These are phyloP conservation scores for Lepeophtheirus salmonis DNA, from an alignment of 1,140 invertebrate species.

Conservation along the genomic window DNA sequence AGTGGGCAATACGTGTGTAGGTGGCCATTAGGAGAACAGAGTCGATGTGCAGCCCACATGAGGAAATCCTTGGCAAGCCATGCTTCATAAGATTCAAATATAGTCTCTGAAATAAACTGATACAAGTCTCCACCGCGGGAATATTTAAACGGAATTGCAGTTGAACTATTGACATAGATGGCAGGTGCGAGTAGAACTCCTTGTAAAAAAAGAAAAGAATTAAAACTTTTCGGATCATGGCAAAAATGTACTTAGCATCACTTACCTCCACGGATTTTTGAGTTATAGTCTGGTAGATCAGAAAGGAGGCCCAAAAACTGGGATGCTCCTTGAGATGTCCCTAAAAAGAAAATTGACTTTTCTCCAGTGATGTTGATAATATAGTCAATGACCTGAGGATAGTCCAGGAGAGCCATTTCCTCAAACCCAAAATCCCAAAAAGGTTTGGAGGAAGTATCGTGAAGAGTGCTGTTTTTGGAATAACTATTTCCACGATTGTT, in stretches of 20 bases:
- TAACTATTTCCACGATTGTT: conserved; percentile 15
- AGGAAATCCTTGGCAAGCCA: neutral
- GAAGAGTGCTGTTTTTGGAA: conserved; percentile 1
- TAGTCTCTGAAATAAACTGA: neutral
- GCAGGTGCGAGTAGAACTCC: neutral
- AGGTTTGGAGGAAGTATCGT: neutral
- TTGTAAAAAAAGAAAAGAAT: too few relatives aligned
- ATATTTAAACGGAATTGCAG: neutral
- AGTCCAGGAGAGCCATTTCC: neutral
- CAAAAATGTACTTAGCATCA: too few relatives aligned
- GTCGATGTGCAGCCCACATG: neutral
- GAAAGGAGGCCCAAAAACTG: conserved; percentile 7
- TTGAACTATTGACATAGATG: neutral
- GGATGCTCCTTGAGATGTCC: neutral
- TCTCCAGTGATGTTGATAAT: neutral
- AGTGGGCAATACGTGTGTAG: neutral
- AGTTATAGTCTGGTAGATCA: conserved; percentile 6
- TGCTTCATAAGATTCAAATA: neutral
- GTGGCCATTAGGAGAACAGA: neutral
- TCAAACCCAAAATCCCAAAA: conserved; percentile 13
- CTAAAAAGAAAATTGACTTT: neutral
- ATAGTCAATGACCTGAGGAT: conserved; percentile 5
- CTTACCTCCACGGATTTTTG: neutral
- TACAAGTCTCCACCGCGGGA: neutral
- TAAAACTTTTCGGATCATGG: too few relatives aligned